Conservation (phyloP, 2,888 invertebrate genomes). For the Scaptomyza tumidula region DNA sequence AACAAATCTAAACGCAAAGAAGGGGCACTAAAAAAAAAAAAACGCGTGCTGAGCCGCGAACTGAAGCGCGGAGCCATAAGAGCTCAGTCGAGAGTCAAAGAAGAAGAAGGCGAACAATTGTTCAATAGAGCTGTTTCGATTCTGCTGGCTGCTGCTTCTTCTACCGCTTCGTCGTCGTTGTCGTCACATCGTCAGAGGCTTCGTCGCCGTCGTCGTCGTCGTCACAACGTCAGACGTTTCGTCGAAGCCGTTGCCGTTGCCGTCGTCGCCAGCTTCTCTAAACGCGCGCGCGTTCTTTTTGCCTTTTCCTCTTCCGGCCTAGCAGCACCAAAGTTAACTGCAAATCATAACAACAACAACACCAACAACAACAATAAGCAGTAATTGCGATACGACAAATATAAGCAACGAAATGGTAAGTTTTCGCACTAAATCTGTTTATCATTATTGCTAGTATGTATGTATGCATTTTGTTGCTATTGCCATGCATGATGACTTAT, state of each 20-base stretch:
- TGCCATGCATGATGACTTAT: constrained; percentile 38
- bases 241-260: constrained; percentile 19
- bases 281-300: constrained; percentile 49
- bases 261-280: constrained; percentile 16
- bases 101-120: constrained; percentile 38
- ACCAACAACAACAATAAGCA: constrained; percentile 15
- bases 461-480: constrained; percentile 2
- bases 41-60: constrained; percentile 48
- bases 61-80: constrained; percentile 19
- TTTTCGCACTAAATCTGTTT: constrained; percentile 14
- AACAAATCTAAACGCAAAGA: constrained; percentile 28
- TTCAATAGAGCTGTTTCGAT: constrained; percentile 29
- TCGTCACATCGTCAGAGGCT: constrained; percentile 21
- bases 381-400: constrained; percentile 27
- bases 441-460: neutral
- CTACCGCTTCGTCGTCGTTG: neutral
- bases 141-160: constrained; percentile 10
- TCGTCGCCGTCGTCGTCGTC: constrained; percentile 20
- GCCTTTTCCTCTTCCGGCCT: constrained; percentile 49
- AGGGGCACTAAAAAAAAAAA: constrained; percentile 19
- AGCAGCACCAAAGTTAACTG: constrained; percentile 26
- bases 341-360: constrained; percentile 20
- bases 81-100: constrained; percentile 29
- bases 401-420: constrained; percentile 51
- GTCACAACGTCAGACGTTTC: constrained; percentile 25